Base-by-base conservation (phyloP, 2,888 invertebrate species). In the Diogma glabrata region DNA sequence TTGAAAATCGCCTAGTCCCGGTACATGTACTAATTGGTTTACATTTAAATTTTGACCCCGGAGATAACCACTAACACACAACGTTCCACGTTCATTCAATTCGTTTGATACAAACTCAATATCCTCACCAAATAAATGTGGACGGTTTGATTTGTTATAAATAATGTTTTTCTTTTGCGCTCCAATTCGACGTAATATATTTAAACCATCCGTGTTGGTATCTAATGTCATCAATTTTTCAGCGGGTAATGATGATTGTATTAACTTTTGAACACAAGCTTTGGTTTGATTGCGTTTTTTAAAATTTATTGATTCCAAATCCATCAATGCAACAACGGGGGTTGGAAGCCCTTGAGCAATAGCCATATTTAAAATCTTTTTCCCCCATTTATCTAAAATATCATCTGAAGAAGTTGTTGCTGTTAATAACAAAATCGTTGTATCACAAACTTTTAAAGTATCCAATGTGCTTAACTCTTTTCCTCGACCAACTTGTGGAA, bases 1-100 rank as follows among this genome's bases (percentile, higher is more conserved):
- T 73, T 95, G 95, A 64, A 87, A 97, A 64, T 95, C 91, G 8
- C 96, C 96, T 61, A 90, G 76, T 0, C 95, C 95, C 43, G 91
- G 84, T 51, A 99, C 78, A 63, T 99, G 93, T 20, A 99, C 77
- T 50, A 96, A 73, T 54, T 84, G 77, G 70, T 97, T 94, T 0
- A 89, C 93, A 64, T 87, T 86, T 49, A 97, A 69, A 4, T 85
- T 75, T 62, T 79, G 78, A 1, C 94, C 92, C 59, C 92, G 76
- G 49, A 99, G 67, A 67, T 86, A 95, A 2, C 97, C 99, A 47
- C 85, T 83, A 1, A 96, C 75, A 69, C 86, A 82, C 26, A 93
- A 70, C 14, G 78, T 82, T 8, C 89, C 89, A 1, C 57, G 52
- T 20, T 64, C 65, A 17, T 58, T 55, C 17, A 54, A 48, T 2